phyloP scores from a whole-genome alignment of 2,113 vertebrate species.

The Hippocampus barbouri region DNA sequence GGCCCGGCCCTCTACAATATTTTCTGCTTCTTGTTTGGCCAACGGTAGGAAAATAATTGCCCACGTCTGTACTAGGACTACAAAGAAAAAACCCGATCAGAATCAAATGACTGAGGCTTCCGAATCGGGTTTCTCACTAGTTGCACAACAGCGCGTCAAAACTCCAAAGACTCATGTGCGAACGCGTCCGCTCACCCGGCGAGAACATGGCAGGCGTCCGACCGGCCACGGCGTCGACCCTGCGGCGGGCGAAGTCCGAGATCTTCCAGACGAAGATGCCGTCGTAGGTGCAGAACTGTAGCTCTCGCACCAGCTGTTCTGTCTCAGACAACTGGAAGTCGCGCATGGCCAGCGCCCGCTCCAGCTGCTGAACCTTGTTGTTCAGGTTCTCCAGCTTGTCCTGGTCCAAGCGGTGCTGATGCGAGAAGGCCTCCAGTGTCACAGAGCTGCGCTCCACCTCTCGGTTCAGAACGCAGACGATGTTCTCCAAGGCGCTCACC shows the following conservation, averaged over 20 bases:
- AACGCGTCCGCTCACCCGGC: conserved; percentile 73
- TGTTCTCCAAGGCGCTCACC: conserved; percentile 84
- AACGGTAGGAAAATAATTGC: too few relatives aligned
- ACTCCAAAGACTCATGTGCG: too few relatives aligned
- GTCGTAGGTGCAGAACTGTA: conserved; percentile 82
- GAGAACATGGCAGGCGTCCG: conserved; percentile 89
- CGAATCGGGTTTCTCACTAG: too few relatives aligned
- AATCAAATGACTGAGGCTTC: too few relatives aligned
- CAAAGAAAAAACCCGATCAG: too few relatives aligned
- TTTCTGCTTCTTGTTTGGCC: too few relatives aligned
- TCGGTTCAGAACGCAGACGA: conserved; percentile 87
- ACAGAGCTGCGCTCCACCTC: conserved; percentile 84
- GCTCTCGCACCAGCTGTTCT: conserved; percentile 76
- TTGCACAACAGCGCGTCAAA: too few relatives aligned
- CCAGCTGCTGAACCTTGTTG: conserved; percentile 85
- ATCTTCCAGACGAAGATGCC: conserved; percentile 93
- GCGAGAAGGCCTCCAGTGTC: conserved; percentile 76
- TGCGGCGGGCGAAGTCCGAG: conserved; percentile 78
- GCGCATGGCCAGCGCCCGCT: conserved; percentile 79
- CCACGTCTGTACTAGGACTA: too few relatives aligned
- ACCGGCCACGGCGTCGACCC: conserved; percentile 82
- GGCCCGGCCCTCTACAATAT: too few relatives aligned
- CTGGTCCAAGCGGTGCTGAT: conserved; percentile 84
- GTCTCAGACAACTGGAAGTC: conserved; percentile 84
- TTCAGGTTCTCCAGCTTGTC: conserved; percentile 82